Evolutionary conservation across 2,113 vertebrate genomes (phyloP).

Genomic region (Acinonyx jubatus): DNA sequence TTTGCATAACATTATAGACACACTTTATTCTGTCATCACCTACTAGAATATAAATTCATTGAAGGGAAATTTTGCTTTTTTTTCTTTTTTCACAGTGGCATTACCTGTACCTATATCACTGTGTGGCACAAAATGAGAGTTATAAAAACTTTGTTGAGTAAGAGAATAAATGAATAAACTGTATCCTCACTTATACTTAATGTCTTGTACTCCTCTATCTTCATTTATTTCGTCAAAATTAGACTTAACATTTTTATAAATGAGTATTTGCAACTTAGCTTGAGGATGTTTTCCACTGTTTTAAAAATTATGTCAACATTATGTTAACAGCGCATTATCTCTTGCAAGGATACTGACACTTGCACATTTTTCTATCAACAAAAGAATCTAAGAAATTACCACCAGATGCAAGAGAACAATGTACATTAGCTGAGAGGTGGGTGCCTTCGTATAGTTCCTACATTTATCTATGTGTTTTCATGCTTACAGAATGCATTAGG

Average conservation of each 20-base stretch:
- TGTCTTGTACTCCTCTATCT: not conserved
- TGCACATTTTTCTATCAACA: not conserved
- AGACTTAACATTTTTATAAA: not conserved
- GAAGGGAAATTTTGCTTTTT: not conserved
- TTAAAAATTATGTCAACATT: not conserved
- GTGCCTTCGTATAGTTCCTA: not conserved
- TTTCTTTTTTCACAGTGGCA: rapidly evolving
- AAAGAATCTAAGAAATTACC: not conserved
- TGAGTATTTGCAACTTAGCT: not conserved
- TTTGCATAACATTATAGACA: not conserved
- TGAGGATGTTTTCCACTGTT: not conserved
- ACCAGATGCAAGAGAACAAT: not conserved
- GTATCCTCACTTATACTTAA: not conserved
- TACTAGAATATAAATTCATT: not conserved
- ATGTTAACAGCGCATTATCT: not conserved
- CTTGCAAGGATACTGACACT: not conserved
- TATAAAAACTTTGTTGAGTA: not conserved
- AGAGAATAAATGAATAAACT: not conserved
- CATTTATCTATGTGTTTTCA: not conserved
- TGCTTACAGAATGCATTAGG: not conserved
- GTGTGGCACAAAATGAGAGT: not conserved
- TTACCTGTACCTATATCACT: not conserved
- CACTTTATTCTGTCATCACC: not conserved
- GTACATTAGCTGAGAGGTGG: not conserved
- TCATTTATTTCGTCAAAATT: not conserved